A percentile compares a stretch with the other conserved stretches of the same genome.
Evolutionary conservation across 2,113 vertebrate genomes (phyloP).

Genomic region (Neolamprologus tretocephalus): DNA sequence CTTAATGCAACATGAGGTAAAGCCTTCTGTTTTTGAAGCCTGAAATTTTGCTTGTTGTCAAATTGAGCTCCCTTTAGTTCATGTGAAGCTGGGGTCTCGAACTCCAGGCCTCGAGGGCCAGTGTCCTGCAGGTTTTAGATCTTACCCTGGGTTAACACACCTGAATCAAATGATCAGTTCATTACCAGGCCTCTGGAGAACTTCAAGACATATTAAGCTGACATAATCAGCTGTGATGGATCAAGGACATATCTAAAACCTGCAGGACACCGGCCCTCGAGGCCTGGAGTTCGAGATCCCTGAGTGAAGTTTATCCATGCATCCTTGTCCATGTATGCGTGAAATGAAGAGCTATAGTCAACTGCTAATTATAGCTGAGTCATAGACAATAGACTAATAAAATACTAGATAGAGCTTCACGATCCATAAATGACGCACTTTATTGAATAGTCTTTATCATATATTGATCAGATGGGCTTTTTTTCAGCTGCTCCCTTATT

Average conservation of each 20-base stretch:
- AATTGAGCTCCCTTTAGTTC: background rate
- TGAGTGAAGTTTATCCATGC: background rate
- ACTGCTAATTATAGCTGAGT: background rate
- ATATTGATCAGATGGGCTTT: background rate
- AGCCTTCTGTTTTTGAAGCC: background rate
- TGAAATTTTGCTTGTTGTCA: background rate
- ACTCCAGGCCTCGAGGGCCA: no score
- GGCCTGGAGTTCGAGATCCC: no score
- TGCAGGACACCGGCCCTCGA: no score
- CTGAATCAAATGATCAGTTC: no score
- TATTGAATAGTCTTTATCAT: background rate
- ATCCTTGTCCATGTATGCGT: background rate
- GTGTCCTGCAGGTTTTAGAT: no score
- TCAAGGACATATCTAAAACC: no score
- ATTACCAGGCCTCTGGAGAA: no score
- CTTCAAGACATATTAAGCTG: no score
- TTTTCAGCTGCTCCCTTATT: background rate
- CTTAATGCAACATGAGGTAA: background rate
- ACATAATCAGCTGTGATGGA: no score
- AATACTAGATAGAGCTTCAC: background rate
- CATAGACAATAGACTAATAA: background rate
- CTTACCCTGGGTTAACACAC: no score
- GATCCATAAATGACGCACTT: background rate
- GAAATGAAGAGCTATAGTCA: background rate
- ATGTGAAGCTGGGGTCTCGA: background rate